Conservation (phyloP, 2,113 vertebrate genomes). For the Xiphophorus hellerii region DNA sequence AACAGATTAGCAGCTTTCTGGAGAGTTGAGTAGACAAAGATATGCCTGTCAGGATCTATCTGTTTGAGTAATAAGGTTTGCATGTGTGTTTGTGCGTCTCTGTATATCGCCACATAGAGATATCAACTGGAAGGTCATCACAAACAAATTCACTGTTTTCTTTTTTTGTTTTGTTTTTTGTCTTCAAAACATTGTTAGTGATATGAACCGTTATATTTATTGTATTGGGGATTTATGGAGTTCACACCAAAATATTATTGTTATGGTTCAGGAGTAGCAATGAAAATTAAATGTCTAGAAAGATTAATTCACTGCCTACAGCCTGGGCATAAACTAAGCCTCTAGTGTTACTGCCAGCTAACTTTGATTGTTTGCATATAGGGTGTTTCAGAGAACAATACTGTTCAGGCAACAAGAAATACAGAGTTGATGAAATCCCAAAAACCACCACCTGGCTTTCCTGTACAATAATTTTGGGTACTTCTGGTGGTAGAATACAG, state of each 20-base stretch:
- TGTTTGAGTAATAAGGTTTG: slow-evolving; percentile 63
- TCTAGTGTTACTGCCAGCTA: background rate
- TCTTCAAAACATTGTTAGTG: background rate
- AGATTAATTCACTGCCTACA: too few relatives aligned
- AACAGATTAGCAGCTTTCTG: slow-evolving; percentile 64
- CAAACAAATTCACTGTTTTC: background rate
- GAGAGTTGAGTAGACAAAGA: slow-evolving; percentile 65
- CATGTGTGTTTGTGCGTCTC: slow-evolving; percentile 7
- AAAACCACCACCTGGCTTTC: too few relatives aligned
- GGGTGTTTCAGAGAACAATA: slow-evolving; percentile 3
- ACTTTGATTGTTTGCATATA: background rate
- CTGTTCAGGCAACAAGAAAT: background rate
- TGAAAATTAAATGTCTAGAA: too few relatives aligned
- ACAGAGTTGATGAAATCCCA: too few relatives aligned
- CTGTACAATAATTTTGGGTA: too few relatives aligned
- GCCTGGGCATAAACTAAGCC: background rate
- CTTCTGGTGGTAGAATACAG: too few relatives aligned
- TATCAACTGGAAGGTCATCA: background rate
- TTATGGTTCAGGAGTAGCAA: background rate
- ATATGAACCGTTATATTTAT: background rate
- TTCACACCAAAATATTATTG: background rate
- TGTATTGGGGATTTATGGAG: background rate
- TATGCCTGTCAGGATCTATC: slow-evolving; percentile 68
- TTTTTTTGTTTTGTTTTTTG: too few relatives aligned
- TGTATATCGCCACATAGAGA: slow-evolving; percentile 12